Percentiles rank a stretch among this genome's conserved stretches.
These are phyloP conservation scores for Eulemur rufifrons DNA, from an alignment of 2,113 vertebrate species.

Conservation along the genomic window DNA sequence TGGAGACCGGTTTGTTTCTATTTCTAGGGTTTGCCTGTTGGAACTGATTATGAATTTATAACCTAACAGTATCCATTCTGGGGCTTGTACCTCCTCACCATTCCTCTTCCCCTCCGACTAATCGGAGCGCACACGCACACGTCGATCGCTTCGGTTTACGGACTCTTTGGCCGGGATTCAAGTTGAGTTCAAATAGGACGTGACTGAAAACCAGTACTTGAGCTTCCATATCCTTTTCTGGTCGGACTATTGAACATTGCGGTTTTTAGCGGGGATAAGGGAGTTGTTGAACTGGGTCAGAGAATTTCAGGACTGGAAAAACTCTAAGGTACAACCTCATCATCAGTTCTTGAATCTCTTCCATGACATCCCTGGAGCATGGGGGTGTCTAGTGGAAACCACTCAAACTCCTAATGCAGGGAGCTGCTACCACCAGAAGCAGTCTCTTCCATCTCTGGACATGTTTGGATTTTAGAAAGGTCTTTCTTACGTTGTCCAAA, in stretches of 20 bases:
- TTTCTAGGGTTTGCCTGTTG: background rate
- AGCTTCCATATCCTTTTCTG: background rate
- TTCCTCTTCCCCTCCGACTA: background rate
- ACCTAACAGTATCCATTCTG: background rate
- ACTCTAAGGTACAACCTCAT: background rate
- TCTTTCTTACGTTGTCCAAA: background rate
- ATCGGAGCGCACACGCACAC: accelerated
- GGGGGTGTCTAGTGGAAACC: no score
- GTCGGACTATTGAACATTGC: background rate
- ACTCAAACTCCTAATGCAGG: background rate
- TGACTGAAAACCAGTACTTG: background rate
- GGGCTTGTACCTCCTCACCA: background rate
- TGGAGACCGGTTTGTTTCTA: background rate
- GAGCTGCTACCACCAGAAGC: background rate
- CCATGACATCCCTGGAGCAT: accelerated
- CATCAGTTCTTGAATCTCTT: background rate
- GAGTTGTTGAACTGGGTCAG: background rate
- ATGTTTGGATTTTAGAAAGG: conserved; percentile 31
- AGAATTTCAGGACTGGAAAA: background rate
- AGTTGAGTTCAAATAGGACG: background rate
- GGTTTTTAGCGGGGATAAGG: background rate
- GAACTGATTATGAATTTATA: background rate
- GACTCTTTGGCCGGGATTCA: background rate
- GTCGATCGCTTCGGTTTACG: background rate
- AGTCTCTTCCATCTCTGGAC: background rate